phyloP scores from a whole-genome alignment of 2,888 invertebrate genomes.

The Amphipoea lucens region DNA sequence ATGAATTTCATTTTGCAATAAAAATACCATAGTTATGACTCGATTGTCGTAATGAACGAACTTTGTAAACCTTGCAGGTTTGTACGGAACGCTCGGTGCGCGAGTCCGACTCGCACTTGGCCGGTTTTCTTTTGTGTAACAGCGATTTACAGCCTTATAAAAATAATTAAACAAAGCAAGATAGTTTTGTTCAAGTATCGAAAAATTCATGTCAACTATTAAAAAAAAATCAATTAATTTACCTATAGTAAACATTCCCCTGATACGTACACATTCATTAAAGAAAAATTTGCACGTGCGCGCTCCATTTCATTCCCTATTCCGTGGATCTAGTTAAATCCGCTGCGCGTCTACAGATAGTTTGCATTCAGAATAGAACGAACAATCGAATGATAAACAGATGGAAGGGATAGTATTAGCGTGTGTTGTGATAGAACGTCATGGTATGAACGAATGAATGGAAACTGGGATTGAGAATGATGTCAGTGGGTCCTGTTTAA shows the following conservation, averaged over 20 bases:
- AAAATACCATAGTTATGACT: too few species aligned
- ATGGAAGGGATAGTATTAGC: constrained; percentile 39
- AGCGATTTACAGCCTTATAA: too few species aligned
- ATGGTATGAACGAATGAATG: constrained; percentile 3
- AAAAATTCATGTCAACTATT: neutral
- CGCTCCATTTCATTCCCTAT: constrained; percentile 3
- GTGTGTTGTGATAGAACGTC: constrained; percentile 37
- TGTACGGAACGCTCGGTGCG: too few species aligned
- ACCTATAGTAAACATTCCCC: neutral
- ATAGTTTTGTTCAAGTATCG: neutral
- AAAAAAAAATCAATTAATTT: neutral
- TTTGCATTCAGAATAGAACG: constrained; percentile 53
- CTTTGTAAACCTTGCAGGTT: too few species aligned
- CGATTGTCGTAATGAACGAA: too few species aligned
- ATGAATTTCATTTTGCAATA: too few species aligned
- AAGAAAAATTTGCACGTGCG: neutral
- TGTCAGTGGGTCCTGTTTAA: neutral
- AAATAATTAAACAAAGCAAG: neutral
- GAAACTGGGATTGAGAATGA: neutral
- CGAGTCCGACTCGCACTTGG: too few species aligned
- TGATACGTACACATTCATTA: neutral
- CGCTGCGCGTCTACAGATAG: constrained; percentile 41
- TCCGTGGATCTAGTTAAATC: constrained; percentile 42
- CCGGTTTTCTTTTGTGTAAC: too few species aligned
- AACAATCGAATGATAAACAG: constrained; percentile 58